Conservation (phyloP, 92 coral and sea anemone genomes). For the Umimayanthus kanabou region DNA sequence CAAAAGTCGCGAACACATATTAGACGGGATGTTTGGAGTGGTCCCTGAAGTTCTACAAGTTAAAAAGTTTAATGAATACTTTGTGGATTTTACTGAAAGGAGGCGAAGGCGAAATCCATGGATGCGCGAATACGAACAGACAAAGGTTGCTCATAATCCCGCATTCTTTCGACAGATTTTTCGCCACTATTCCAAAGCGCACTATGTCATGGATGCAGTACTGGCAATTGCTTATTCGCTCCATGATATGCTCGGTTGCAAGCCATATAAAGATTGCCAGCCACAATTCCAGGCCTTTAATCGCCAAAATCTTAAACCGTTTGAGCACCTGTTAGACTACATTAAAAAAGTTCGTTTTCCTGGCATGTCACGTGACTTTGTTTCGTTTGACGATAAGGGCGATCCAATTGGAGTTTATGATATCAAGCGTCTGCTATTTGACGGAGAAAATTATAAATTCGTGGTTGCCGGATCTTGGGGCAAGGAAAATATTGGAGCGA, state of each 20-base stretch:
- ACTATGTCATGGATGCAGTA: constrained; percentile 90
- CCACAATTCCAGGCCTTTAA: constrained; percentile 50
- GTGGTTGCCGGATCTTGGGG: constrained; percentile 80
- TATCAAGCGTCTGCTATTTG: constrained; percentile 61
- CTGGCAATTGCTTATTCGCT: constrained; percentile 77
- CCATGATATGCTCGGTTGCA: constrained; percentile 81
- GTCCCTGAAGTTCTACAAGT: constrained; percentile 75
- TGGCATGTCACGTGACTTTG: constrained; percentile 66
- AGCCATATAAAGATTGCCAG: constrained; percentile 62
- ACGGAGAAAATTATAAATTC: constrained; percentile 62
- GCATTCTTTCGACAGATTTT: constrained; percentile 72
- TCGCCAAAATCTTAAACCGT: constrained; percentile 18
- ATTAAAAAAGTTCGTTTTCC: constrained; percentile 69
- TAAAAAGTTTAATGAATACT: constrained; percentile 69
- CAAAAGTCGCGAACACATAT: constrained; percentile 67
- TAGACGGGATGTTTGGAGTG: constrained; percentile 76
- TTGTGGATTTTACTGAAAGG: constrained; percentile 75
- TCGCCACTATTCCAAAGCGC: constrained; percentile 76
- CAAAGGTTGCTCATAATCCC: constrained; percentile 71
- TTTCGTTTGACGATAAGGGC: constrained; percentile 67
- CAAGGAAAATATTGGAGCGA: neutral
- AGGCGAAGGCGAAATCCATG: constrained; percentile 77
- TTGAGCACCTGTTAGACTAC: constrained; percentile 34
- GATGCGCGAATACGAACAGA: constrained; percentile 80
- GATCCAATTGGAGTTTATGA: constrained; percentile 84